These are phyloP conservation scores for Beris chalybata DNA, from an alignment of 2,888 invertebrate genomes.

Conservation along the genomic window DNA sequence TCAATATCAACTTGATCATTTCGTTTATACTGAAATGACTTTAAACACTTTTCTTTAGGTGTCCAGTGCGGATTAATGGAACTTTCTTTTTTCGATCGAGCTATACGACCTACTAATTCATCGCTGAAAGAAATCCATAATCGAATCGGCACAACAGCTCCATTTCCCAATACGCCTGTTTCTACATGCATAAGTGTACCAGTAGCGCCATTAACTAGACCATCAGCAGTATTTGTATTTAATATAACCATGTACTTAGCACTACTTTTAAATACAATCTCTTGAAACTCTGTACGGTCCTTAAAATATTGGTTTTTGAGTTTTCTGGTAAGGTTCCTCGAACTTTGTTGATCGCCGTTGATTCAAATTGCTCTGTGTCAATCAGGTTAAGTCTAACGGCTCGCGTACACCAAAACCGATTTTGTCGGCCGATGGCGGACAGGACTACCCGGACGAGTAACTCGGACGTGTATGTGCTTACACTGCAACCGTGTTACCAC, in stretches of 20 bases:
- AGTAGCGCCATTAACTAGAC: constrained; percentile 32
- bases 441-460: too few relatives aligned
- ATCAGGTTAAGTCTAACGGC: too few relatives aligned
- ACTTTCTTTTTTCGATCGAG: neutral
- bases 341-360: too few relatives aligned
- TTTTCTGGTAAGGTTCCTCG: constrained; percentile 7
- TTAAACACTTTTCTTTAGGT: neutral
- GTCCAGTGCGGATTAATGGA: constrained; percentile 4
- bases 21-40: neutral
- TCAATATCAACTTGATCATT: neutral
- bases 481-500: too few relatives aligned
- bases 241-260: too few relatives aligned
- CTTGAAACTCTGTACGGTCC: neutral
- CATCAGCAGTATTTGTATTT: constrained; percentile 23
- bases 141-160: neutral
- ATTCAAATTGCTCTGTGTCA: too few relatives aligned
- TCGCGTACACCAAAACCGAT: too few relatives aligned
- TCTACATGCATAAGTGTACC: too few relatives aligned
- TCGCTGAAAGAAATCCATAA: constrained; percentile 8
- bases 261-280: too few relatives aligned
- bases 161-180: neutral
- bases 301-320: neutral
- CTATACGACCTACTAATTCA: neutral
- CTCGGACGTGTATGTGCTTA: too few relatives aligned
- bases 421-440: too few relatives aligned